Evolutionary conservation across 2,797 vertebrate species (phyloP), one percentile per base, ranked within the genome.

Genomic region (Sphenopsis melanotis): DNA sequence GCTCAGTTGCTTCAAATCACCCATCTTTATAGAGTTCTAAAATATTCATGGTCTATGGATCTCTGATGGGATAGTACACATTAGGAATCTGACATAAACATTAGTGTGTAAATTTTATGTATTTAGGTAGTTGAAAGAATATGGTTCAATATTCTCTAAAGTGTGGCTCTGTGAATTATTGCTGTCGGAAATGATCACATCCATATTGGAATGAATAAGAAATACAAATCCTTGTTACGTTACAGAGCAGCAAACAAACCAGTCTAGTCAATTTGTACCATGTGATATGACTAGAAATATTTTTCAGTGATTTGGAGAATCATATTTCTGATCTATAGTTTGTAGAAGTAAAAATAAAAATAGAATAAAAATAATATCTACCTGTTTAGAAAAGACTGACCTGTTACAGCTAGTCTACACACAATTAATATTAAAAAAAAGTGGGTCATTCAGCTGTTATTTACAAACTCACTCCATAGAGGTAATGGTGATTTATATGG

Each of bases 131-230:
- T 80, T 93, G 36, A 55, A 94, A 70, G 95, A 83, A 64, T 49
- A 57, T 44, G 17, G 66, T 60, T 94, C n/a, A 55, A 39, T 90
- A 8, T 82, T 94, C 37, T 95, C 23, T 76, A 88, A 95, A 68
- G 44, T 95, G 23, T 66, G 41, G 39, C 61, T 94, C 42, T 39
- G 60, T 50, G 60, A 96, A 92, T 89, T 94, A 94, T 92, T 95
- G 64, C 56, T 89, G 26, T 9, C 8, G 3, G 86, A 94, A 82
- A n/a, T 71, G 4, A 82, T 78, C 44, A 61, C 26, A 32, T 24
- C 26, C 37, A 3, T 86, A 90, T 83, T 87, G 66, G 52, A 94
- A 95, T 52, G 37, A 81, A 56, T 70, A 94, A 93, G 81, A 93
- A 92, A 93, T 74, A 21, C 13, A 36, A 47, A 37, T 59, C 55